These are phyloP conservation scores for Limonius californicus DNA, from an alignment of 1,140 invertebrate genomes.

Conservation along the genomic window DNA sequence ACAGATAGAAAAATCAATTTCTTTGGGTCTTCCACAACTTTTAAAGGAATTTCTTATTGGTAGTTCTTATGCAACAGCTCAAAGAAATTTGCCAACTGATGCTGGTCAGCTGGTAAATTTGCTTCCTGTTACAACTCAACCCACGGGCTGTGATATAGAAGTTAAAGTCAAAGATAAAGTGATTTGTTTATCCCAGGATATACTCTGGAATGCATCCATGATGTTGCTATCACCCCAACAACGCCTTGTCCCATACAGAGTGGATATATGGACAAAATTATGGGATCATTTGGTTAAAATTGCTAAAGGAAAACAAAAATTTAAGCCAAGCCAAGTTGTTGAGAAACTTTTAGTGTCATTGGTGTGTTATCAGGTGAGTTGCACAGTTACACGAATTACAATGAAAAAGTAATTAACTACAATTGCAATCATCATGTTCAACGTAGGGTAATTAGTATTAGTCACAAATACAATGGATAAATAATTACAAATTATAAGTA, in stretches of 20 bases:
- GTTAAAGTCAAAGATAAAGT: constrained; percentile 49
- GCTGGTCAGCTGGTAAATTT: constrained; percentile 61
- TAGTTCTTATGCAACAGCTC: constrained; percentile 65
- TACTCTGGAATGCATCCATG: constrained; percentile 73
- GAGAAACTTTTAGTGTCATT: constrained; percentile 73
- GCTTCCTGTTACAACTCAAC: constrained; percentile 65
- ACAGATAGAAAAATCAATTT: constrained; percentile 51
- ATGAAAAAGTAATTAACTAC: neutral
- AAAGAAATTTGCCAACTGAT: constrained; percentile 66
- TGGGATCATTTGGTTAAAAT: constrained; percentile 65
- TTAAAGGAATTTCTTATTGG: constrained; percentile 76
- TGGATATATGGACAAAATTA: constrained; percentile 76
- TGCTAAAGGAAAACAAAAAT: constrained; percentile 57
- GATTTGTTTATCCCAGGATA: constrained; percentile 53
- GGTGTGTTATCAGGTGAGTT: constrained; percentile 69
- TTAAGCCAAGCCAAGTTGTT: constrained; percentile 64
- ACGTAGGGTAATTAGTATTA: too few relatives aligned
- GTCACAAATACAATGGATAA: too few relatives aligned
- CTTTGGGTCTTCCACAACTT: constrained; percentile 54
- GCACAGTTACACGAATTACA: constrained; percentile 18
- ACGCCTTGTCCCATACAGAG: constrained; percentile 69
- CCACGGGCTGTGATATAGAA: constrained; percentile 51
- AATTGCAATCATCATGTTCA: neutral
- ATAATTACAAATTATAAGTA: too few relatives aligned
- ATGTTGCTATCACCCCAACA: constrained; percentile 79